Evolutionary conservation across 2,888 invertebrate species (phyloP).

Genomic region (Cheilosia scutellata): DNA sequence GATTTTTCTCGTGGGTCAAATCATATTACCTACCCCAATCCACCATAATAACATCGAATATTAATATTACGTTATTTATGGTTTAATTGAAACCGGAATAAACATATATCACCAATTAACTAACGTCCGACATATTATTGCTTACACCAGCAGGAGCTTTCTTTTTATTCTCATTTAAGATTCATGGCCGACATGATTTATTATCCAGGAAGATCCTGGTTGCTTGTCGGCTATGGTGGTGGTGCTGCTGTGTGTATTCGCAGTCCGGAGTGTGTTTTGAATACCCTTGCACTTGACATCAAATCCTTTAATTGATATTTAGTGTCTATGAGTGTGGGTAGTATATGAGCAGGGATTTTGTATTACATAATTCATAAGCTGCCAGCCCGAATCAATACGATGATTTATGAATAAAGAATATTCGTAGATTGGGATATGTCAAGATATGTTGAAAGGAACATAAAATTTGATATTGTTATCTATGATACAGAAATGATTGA

Average conservation of each 20-base stretch:
- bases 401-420: slow-evolving; percentile 61
- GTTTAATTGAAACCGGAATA: slow-evolving; percentile 73
- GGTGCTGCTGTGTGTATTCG: slow-evolving; percentile 20
- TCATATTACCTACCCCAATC: slow-evolving; percentile 33
- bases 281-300: slow-evolving; percentile 68
- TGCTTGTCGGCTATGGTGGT: slow-evolving; percentile 33
- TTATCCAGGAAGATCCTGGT: slow-evolving; percentile 56
- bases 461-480: slow-evolving; percentile 22
- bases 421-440: slow-evolving; percentile 27
- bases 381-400: slow-evolving; percentile 61
- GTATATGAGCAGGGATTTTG: slow-evolving; percentile 53
- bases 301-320: slow-evolving; percentile 74
- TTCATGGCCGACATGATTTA: slow-evolving; percentile 71
- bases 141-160: slow-evolving; percentile 67
- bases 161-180: slow-evolving; percentile 71
- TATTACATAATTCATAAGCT: slow-evolving; percentile 71
- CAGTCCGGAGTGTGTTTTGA: slow-evolving; percentile 39
- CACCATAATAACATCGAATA: slow-evolving; percentile 56
- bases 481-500: slow-evolving; percentile 20
- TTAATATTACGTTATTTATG: slow-evolving; percentile 73
- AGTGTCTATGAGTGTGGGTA: slow-evolving; percentile 49
- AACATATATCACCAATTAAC: slow-evolving; percentile 74
- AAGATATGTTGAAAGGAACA: slow-evolving; percentile 42
- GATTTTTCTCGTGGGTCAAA: slow-evolving; percentile 38
- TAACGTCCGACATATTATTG: slow-evolving; percentile 72